phyloP scores from a whole-genome alignment of 2,888 invertebrate species.

The Drosophila anomelani region DNA sequence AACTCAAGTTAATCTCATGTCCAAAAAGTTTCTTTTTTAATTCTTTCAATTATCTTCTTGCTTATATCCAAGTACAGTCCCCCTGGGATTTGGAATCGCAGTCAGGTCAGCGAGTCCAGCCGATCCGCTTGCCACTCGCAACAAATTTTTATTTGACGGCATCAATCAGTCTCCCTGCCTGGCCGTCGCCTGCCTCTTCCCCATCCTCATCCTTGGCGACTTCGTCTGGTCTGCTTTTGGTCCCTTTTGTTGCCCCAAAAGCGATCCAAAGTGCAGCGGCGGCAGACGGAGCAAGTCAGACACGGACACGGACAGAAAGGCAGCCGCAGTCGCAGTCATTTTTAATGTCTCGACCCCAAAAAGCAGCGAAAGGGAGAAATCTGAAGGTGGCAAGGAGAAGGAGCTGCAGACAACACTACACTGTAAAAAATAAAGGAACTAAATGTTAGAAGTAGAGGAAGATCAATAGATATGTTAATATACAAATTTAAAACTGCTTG shows the following conservation, averaged over 20 bases:
- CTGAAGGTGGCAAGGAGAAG: conserved; percentile 9
- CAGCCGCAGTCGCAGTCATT: conserved; percentile 75
- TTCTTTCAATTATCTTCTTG: conserved; percentile 6
- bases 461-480: neutral
- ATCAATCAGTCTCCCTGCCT: conserved; percentile 67
- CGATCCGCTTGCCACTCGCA: conserved; percentile 41
- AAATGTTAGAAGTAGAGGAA: neutral
- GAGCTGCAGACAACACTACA: conserved; percentile 8
- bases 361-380: conserved; percentile 44
- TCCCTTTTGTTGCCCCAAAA: conserved; percentile 67
- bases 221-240: conserved; percentile 45
- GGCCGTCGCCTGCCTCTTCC: neutral
- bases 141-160: conserved; percentile 73
- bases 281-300: conserved; percentile 27
- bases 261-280: conserved; percentile 74
- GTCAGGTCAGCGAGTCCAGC: conserved; percentile 38
- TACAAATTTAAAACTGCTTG: too few relatives aligned
- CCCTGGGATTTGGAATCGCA: conserved; percentile 16
- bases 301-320: conserved; percentile 39
- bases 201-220: neutral
- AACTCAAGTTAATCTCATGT: neutral
- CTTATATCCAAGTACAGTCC: conserved; percentile 31
- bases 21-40: neutral
- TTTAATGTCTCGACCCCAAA: conserved; percentile 68
- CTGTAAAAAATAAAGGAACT: neutral